Conservation (phyloP, 37 sponge, comb jelly and placozoan species). For the Petrosia ficiformis region DNA sequence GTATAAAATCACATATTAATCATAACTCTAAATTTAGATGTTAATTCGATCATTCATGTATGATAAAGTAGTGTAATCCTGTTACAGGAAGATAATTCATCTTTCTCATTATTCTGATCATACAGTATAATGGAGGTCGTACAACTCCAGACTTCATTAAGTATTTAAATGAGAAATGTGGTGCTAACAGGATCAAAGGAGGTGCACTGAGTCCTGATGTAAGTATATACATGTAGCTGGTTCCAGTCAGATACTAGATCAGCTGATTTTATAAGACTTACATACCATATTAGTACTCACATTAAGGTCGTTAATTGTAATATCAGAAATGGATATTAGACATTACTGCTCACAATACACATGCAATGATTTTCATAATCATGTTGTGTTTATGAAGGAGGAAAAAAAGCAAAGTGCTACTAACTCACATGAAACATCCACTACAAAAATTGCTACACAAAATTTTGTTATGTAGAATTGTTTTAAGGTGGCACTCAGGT, state of each 20-base stretch:
- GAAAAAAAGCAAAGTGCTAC: no score
- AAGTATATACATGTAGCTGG: background rate
- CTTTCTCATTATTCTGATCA: no score
- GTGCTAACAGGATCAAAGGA: slow-evolving; percentile 52
- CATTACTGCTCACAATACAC: no score
- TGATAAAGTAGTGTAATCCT: background rate
- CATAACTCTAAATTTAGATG: background rate
- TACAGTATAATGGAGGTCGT: slow-evolving; percentile 83
- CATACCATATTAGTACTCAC: background rate
- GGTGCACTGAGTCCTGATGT: slow-evolving; percentile 68
- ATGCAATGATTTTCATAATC: no score
- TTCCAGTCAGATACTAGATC: background rate
- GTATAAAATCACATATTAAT: background rate
- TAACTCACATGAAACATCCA: no score
- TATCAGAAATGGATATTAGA: no score
- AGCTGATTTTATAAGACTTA: slow-evolving; percentile 8
- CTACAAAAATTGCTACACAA: no score
- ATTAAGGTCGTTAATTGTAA: no score
- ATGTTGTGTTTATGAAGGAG: no score
- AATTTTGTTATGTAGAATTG: no score
- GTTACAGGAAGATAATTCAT: background rate
- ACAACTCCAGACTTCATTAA: slow-evolving; percentile 59
- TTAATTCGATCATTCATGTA: slow-evolving; percentile 1
- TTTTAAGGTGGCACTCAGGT: no score
- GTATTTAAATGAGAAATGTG: slow-evolving; percentile 85